Conservation (phyloP, 1,140 invertebrate species). For the Trichonephila clavata region DNA sequence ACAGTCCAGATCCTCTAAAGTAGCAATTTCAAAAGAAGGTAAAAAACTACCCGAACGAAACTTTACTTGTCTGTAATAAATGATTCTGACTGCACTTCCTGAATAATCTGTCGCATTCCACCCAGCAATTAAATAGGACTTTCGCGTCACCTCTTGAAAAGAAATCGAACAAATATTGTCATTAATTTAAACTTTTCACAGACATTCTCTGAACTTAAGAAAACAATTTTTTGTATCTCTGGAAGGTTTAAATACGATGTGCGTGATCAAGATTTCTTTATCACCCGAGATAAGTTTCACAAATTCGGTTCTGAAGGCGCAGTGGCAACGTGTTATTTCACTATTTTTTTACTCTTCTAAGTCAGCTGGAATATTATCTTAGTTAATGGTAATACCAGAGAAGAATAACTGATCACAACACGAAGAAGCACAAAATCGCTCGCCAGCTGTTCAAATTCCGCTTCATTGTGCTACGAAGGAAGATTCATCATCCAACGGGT, state of each 20-base stretch:
- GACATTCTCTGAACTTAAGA: slow-evolving; percentile 24
- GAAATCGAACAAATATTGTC: slow-evolving; percentile 49
- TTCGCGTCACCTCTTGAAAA: not conserved
- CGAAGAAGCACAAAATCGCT: slow-evolving; percentile 43
- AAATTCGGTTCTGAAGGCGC: not conserved
- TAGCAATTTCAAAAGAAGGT: not conserved
- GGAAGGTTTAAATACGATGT: slow-evolving; percentile 34
- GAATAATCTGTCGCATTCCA: slow-evolving; percentile 11
- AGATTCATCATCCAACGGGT: slow-evolving; percentile 55
- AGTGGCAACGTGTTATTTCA: slow-evolving; percentile 58
- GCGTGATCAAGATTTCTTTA: slow-evolving; percentile 62
- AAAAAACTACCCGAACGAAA: not conserved
- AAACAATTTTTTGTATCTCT: slow-evolving; percentile 1
- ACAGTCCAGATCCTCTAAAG: not conserved
- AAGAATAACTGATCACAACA: slow-evolving; percentile 44
- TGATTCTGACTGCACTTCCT: not conserved
- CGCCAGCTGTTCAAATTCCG: slow-evolving; percentile 57
- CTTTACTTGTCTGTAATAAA: not conserved
- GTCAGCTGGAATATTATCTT: slow-evolving; percentile 44
- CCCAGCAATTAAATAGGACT: slow-evolving; percentile 50
- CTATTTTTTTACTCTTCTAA: slow-evolving; percentile 29
- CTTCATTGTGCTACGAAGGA: slow-evolving; percentile 8
- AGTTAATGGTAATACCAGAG: slow-evolving; percentile 65
- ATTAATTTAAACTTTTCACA: slow-evolving; percentile 46
- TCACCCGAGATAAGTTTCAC: slow-evolving; percentile 12